Conservation (phyloP, 1,140 invertebrate species). For the Dendrolimus punctatus region DNA sequence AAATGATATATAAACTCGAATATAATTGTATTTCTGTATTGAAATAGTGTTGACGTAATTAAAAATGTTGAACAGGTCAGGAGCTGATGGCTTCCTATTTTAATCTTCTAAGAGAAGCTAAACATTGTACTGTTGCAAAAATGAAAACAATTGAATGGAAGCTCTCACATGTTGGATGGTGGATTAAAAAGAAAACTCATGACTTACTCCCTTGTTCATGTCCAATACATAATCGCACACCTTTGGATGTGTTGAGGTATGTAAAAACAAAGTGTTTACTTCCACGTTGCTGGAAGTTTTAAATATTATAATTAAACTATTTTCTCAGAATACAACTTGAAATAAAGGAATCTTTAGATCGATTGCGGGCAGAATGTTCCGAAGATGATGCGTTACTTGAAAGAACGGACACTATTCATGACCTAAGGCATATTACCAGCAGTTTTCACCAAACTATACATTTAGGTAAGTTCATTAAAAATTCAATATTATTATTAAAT, state of each 20-base stretch:
- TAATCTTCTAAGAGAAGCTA: slow-evolving; percentile 34
- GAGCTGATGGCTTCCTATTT: slow-evolving; percentile 58
- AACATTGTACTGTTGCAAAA: slow-evolving; percentile 38
- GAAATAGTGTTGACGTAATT: no score
- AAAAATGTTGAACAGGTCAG: slow-evolving; percentile 31
- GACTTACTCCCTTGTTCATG: slow-evolving; percentile 43
- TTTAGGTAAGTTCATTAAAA: slow-evolving; percentile 7
- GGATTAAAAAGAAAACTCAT: slow-evolving; percentile 34
- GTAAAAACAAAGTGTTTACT: not conserved
- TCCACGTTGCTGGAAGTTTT: not conserved
- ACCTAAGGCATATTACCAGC: slow-evolving; percentile 39
- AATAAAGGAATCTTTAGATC: slow-evolving; percentile 3
- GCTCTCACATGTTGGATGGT: slow-evolving; percentile 38
- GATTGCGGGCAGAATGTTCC: slow-evolving; percentile 9
- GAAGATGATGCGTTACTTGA: slow-evolving; percentile 15
- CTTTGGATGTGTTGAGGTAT: slow-evolving; percentile 50
- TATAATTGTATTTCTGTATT: no score
- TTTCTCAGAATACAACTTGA: slow-evolving; percentile 19
- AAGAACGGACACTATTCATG: slow-evolving; percentile 26
- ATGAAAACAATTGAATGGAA: slow-evolving; percentile 59
- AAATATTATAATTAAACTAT: not conserved
- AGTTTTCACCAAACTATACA: slow-evolving; percentile 11
- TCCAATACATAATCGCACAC: slow-evolving; percentile 39
- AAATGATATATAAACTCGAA: no score
- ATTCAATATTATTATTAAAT: slow-evolving; percentile 4